Conservation (phyloP, 2,888 invertebrate genomes). For the Adela reaumurella region DNA sequence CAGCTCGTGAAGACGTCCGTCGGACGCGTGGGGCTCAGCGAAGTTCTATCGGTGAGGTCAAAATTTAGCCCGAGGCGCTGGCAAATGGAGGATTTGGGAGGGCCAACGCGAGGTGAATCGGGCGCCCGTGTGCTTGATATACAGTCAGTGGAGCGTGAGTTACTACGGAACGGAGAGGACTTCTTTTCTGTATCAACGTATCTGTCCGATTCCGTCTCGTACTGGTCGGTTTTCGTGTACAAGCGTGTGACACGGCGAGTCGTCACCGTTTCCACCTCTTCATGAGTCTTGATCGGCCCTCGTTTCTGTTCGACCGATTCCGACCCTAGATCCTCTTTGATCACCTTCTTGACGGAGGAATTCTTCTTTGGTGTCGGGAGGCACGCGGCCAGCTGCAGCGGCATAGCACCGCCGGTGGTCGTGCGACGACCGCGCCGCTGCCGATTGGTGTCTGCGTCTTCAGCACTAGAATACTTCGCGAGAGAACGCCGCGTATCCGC, state of each 20-base stretch:
- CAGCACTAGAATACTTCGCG: slow-evolving; percentile 63
- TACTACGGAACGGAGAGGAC: slow-evolving; percentile 31
- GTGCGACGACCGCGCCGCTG: slow-evolving; percentile 40
- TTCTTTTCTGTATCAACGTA: slow-evolving; percentile 57
- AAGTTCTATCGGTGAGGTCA: slow-evolving; percentile 33
- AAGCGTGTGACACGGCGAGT: slow-evolving; percentile 51
- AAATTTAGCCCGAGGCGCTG: slow-evolving; percentile 52
- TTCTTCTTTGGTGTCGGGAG: slow-evolving; percentile 35
- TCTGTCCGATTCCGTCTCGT: slow-evolving; percentile 70
- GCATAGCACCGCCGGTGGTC: slow-evolving; percentile 43
- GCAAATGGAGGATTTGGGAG: slow-evolving; percentile 46
- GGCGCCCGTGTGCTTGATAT: slow-evolving; percentile 37
- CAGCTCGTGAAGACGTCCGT: slow-evolving; percentile 27
- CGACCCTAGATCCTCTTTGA: slow-evolving; percentile 36
- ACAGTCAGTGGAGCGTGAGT: slow-evolving; percentile 39
- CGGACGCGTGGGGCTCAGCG: slow-evolving; percentile 25
- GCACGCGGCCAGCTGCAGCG: slow-evolving; percentile 41
- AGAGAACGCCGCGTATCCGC: slow-evolving; percentile 46
- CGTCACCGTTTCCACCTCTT: slow-evolving; percentile 49
- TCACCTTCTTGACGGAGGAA: slow-evolving; percentile 33
- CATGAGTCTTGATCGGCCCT: slow-evolving; percentile 33
- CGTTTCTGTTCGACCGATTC: slow-evolving; percentile 41
- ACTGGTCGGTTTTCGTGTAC: slow-evolving; percentile 47
- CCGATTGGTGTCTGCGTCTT: slow-evolving; percentile 50
- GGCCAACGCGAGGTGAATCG: slow-evolving; percentile 28